Percentiles rank a stretch among this genome's conserved stretches.
Conservation (phyloP, 1,140 invertebrate genomes). For the Saccostrea glomerata region DNA sequence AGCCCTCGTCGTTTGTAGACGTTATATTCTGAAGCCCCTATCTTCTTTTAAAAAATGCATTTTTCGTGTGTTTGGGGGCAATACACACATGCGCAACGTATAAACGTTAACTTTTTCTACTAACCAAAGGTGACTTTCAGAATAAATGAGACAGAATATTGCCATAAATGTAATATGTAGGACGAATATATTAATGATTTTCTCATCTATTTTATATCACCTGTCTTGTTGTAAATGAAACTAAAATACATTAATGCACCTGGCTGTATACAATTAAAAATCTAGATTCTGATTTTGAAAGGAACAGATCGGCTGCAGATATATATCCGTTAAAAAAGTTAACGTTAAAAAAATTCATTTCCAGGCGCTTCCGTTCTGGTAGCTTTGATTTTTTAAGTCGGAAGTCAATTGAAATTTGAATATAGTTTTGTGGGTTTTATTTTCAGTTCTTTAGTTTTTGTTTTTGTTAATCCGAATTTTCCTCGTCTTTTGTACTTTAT, state of each 20-base stretch:
- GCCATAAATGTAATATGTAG: conserved; percentile 31
- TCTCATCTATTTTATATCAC: conserved; percentile 29
- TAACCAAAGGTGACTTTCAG: neutral
- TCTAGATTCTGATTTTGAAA: neutral
- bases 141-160: neutral
- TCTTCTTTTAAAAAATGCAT: too few relatives aligned
- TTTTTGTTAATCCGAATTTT: too few relatives aligned
- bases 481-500: too few relatives aligned
- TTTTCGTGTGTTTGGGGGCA: too few relatives aligned
- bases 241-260: conserved; percentile 27
- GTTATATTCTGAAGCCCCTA: too few relatives aligned
- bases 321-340: neutral
- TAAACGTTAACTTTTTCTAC: neutral
- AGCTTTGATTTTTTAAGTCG: neutral
- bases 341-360: neutral
- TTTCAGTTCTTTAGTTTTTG: too few relatives aligned
- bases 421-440: neutral
- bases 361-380: neutral
- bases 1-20: too few relatives aligned
- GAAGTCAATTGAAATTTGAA: neutral
- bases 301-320: too few relatives aligned
- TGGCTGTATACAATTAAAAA: neutral
- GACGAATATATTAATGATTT: conserved; percentile 34
- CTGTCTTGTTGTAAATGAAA: neutral
- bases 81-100: neutral